A percentile compares a stretch with the other conserved stretches of the same genome.
These are phyloP conservation scores for Mixornis gularis DNA, from an alignment of 2,113 vertebrate species.

Conservation along the genomic window DNA sequence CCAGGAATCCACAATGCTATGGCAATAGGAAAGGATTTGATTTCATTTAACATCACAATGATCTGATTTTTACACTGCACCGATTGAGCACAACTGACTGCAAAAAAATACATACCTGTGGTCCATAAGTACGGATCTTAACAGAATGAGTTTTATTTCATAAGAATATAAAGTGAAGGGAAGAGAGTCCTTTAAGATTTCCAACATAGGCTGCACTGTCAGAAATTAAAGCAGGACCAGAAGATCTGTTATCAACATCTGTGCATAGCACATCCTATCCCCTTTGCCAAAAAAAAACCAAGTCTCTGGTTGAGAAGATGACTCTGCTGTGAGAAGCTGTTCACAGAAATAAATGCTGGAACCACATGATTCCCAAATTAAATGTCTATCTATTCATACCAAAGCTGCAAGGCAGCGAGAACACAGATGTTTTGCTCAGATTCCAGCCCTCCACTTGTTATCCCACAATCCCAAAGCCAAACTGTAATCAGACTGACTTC, in stretches of 20 bases:
- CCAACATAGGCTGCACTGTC: not conserved
- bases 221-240: not conserved
- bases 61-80: not conserved
- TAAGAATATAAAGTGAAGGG: not conserved
- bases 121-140: not conserved
- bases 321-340: conserved; percentile 10
- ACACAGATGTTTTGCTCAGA: not conserved
- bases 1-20: not conserved
- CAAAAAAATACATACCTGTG: not conserved
- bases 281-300: not conserved
- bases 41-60: not conserved
- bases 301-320: not conserved
- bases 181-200: not conserved
- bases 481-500: not conserved
- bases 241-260: conserved; percentile 6
- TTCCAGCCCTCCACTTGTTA: not conserved
- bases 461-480: not conserved
- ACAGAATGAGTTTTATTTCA: not conserved
- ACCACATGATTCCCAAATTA: not conserved
- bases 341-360: conserved; percentile 3
- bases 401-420: not conserved
- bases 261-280: not conserved
- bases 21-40: not conserved
- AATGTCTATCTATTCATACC: not conserved
- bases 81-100: not conserved